A percentile compares a stretch with the other conserved stretches of the same genome.
phyloP scores from a whole-genome alignment of 2,797 vertebrate species.

The Clarias pachynema region DNA sequence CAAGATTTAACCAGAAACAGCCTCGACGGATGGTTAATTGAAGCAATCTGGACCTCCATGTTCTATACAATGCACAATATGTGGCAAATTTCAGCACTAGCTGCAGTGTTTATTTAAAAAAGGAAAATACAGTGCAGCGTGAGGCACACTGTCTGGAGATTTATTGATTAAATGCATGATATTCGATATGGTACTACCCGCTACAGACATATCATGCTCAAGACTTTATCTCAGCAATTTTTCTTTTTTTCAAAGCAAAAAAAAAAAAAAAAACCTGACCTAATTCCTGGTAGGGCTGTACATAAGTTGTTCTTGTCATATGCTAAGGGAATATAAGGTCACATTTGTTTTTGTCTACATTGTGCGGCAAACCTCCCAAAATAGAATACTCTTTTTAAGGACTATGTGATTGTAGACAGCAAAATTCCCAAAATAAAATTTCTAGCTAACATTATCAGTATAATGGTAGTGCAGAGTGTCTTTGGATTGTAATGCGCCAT shows the following conservation, averaged over 20 bases:
- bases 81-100: constrained; percentile 54
- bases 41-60: constrained; percentile 66
- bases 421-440: constrained; percentile 38
- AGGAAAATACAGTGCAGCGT: constrained; percentile 25
- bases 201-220: not conserved
- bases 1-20: constrained; percentile 65
- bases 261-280: not conserved
- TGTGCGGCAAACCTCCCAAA: constrained; percentile 41
- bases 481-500: constrained; percentile 8
- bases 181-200: constrained; percentile 22
- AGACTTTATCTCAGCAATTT: constrained; percentile 22
- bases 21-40: constrained; percentile 54
- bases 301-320: constrained; percentile 22
- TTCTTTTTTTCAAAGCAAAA: constrained; percentile 18
- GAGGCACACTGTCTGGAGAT: constrained; percentile 36
- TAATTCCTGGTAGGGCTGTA: constrained; percentile 24
- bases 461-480: constrained; percentile 26
- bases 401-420: constrained; percentile 28
- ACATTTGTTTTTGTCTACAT: constrained; percentile 45
- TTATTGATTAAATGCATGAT: constrained; percentile 39
- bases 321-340: constrained; percentile 33
- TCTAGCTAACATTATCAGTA: constrained; percentile 38
- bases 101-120: constrained; percentile 46
- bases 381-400: constrained; percentile 32
- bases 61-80: constrained; percentile 58